Evolutionary conservation across 2,113 vertebrate genomes (phyloP).

Genomic region (Acanthisitta chloris): DNA sequence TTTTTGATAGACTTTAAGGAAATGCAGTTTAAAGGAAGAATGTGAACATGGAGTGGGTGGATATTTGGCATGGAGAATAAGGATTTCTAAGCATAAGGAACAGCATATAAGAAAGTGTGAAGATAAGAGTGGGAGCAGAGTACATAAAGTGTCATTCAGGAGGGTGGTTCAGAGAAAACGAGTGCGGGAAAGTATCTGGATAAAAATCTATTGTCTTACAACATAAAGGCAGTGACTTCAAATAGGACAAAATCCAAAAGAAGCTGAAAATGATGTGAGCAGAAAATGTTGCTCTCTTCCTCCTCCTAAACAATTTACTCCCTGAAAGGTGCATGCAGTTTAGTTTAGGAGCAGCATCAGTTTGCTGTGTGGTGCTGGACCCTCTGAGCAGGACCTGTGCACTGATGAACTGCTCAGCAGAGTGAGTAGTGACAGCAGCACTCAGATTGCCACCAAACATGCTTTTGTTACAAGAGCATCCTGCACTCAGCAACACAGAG

Average conservation of each 20-base stretch:
- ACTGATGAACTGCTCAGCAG: neutral
- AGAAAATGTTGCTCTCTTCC: neutral
- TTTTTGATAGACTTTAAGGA: neutral
- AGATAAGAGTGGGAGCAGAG: neutral
- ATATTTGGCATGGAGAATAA: neutral
- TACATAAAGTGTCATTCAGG: neutral
- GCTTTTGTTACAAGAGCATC: neutral
- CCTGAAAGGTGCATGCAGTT: neutral
- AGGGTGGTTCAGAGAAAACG: neutral
- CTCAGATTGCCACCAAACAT: neutral
- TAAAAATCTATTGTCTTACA: neutral
- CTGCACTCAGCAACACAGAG: neutral
- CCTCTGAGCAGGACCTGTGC: neutral
- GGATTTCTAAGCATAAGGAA: neutral
- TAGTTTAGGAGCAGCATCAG: neutral
- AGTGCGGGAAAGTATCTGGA: neutral
- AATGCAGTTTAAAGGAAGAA: neutral
- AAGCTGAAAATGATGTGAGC: fast-evolving
- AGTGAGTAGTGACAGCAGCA: neutral
- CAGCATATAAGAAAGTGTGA: neutral
- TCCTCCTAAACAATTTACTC: neutral
- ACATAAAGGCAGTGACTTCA: neutral
- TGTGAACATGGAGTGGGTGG: neutral
- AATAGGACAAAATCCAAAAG: neutral
- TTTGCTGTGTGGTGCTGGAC: neutral